phyloP scores from a whole-genome alignment of 2,113 vertebrate genomes.

The Lontra canadensis region DNA sequence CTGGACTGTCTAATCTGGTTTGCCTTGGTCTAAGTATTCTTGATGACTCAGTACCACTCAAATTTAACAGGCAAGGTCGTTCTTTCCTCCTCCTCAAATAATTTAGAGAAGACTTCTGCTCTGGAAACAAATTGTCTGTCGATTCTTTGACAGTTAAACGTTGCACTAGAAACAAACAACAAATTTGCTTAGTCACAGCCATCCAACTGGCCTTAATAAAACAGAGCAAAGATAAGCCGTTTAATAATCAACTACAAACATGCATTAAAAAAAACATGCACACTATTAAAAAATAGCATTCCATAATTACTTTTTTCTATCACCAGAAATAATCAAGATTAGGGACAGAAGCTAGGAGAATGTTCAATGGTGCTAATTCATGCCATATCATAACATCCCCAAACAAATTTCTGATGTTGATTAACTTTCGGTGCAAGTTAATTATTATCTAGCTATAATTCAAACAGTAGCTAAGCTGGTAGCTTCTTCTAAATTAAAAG shows the following conservation, averaged over 20 bases:
- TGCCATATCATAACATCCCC: conserved; percentile 69
- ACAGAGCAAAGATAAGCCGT: conserved; percentile 1
- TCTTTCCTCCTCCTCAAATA: conserved; percentile 92
- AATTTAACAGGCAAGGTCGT: conserved; percentile 93
- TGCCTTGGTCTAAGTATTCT: conserved; percentile 91
- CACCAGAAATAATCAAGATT: conserved; percentile 59
- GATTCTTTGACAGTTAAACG: conserved; percentile 82
- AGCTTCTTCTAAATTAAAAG: conserved; percentile 60
- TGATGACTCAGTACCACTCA: conserved; percentile 84
- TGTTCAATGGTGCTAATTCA: conserved; percentile 73
- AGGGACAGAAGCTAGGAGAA: conserved; percentile 66
- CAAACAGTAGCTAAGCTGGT: conserved; percentile 76
- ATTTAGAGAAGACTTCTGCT: conserved; percentile 76
- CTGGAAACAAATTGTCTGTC: conserved; percentile 60
- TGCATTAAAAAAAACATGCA: conserved; percentile 77
- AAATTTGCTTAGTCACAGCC: conserved; percentile 53
- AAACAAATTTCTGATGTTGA: conserved; percentile 63
- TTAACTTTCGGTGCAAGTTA: conserved; percentile 71
- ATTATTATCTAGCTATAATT: conserved; percentile 72
- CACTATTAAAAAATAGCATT: conserved; percentile 71
- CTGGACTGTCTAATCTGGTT: conserved; percentile 93
- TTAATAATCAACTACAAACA: conserved; percentile 71
- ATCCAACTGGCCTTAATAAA: conserved; percentile 37
- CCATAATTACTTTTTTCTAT: conserved; percentile 60
- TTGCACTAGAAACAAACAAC: conserved; percentile 85